phyloP scores from a whole-genome alignment of 2,888 invertebrate species.

The Lagria hirta region DNA sequence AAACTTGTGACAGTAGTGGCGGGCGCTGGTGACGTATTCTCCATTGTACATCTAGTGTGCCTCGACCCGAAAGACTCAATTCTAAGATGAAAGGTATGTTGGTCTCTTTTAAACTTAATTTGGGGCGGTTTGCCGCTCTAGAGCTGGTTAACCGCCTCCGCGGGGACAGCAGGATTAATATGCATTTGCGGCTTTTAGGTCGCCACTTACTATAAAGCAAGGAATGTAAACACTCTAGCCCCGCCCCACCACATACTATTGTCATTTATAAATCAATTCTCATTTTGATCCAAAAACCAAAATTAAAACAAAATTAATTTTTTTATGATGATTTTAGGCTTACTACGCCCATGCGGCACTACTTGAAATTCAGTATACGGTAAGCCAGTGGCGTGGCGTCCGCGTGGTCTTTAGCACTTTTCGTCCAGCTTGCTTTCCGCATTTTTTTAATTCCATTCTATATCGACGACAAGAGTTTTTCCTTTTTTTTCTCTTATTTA shows the following conservation, averaged over 20 bases:
- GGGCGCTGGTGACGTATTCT: slow-evolving; percentile 54
- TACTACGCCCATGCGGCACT: too few species aligned
- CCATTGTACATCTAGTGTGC: slow-evolving; percentile 53
- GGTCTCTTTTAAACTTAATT: too few species aligned
- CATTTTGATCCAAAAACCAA: slow-evolving; percentile 21
- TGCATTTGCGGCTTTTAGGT: slow-evolving; percentile 25
- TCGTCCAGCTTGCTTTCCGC: too few species aligned
- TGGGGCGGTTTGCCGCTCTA: too few species aligned
- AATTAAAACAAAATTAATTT: too few species aligned
- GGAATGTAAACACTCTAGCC: slow-evolving; percentile 55
- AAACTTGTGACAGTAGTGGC: slow-evolving; percentile 39
- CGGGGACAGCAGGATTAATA: slow-evolving; percentile 9
- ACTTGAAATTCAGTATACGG: too few species aligned
- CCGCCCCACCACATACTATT: slow-evolving; percentile 51
- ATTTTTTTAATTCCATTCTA: too few species aligned
- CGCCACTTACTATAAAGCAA: slow-evolving; percentile 32
- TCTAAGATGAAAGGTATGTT: slow-evolving; percentile 48
- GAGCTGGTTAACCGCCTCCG: background rate
- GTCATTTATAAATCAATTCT: slow-evolving; percentile 46
- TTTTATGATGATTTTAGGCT: too few species aligned
- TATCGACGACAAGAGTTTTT: too few species aligned
- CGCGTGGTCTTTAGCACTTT: too few species aligned
- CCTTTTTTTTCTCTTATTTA: too few species aligned
- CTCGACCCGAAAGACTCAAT: slow-evolving; percentile 44
- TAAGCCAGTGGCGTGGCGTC: too few species aligned